Base-by-base conservation (phyloP, 2,888 invertebrate species). In the Diarsia brunnea region DNA sequence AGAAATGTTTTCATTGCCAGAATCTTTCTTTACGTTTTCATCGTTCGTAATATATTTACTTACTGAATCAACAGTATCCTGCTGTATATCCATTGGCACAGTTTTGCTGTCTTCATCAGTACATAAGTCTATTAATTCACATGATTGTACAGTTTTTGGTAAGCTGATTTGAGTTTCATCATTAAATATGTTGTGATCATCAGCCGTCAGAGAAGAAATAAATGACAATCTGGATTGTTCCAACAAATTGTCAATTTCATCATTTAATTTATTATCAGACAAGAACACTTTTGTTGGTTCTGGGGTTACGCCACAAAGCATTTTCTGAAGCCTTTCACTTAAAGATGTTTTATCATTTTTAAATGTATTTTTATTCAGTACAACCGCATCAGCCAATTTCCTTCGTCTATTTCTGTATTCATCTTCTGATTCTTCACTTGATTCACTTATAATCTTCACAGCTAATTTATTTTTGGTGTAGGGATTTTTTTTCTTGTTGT, bases 331-430 rank as follows among this genome's bases (percentile, higher is more conserved):
- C 87, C 96, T 93, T 69, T 93, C 94, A 89, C 95, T 96, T 71
- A 96, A 90, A 21, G 95, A 93, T 68, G 94, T 89, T 82, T 92
- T 93, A 84, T 96, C 95, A 88, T 89, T 91, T 87, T 92, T 94
- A 12, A 81, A 80, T 61, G 63, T 69, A 71, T 66, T 63, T 82
- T 90, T 94, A 80, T 91, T 92, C n/a, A 97, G 94, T 63, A 93
- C 91, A 55, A 97, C 96, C 69, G 97, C 97, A 90, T 97, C 94
- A 81, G 97, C 97, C 80, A 97, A 90, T 90, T 97, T 97, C 82
- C 94, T 92, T 85, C 96, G 91, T 90, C 95, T 95, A 86, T 94
- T 94, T 89, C 91, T 93, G 73, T 95, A 95, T 88, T 96, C 96
- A 91, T 94, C 95, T 84, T 95, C 95, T 66, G 95, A 95, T 82